These are phyloP conservation scores for Drosophila equinoxialis DNA, from an alignment of 1,140 invertebrate species.

Conservation along the genomic window DNA sequence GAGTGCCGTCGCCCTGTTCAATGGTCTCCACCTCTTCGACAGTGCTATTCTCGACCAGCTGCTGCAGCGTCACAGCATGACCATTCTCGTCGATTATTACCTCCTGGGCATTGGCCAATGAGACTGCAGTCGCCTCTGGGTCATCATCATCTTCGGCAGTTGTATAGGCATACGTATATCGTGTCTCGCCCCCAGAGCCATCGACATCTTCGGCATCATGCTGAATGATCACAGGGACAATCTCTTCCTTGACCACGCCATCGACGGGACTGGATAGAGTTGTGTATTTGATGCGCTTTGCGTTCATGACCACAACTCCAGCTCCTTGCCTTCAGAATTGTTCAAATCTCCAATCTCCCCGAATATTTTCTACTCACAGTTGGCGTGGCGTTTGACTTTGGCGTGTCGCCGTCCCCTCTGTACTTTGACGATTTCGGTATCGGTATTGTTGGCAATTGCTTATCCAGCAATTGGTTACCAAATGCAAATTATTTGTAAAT, in stretches of 20 bases:
- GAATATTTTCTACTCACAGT: background rate
- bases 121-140: constrained; percentile 64
- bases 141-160: constrained; percentile 64
- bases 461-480: background rate
- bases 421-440: background rate
- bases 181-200: constrained; percentile 37
- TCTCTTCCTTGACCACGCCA: constrained; percentile 58
- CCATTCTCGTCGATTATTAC: constrained; percentile 81
- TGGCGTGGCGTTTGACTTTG: constrained; percentile 8
- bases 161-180: constrained; percentile 76
- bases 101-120: constrained; percentile 66
- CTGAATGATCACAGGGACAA: constrained; percentile 73
- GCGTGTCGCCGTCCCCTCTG: background rate
- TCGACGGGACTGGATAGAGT: constrained; percentile 34
- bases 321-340: background rate
- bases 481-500: constrained; percentile 1
- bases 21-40: constrained; percentile 78
- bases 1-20: constrained; percentile 78
- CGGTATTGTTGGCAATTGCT: background rate
- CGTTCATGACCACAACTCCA: constrained; percentile 51
- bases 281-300: constrained; percentile 70
- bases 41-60: constrained; percentile 72
- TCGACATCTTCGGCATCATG: constrained; percentile 49
- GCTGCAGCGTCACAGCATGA: constrained; percentile 72
- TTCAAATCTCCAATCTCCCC: background rate